phyloP scores from a whole-genome alignment of 2,888 invertebrate genomes.

The Chromoteleia sp. region DNA sequence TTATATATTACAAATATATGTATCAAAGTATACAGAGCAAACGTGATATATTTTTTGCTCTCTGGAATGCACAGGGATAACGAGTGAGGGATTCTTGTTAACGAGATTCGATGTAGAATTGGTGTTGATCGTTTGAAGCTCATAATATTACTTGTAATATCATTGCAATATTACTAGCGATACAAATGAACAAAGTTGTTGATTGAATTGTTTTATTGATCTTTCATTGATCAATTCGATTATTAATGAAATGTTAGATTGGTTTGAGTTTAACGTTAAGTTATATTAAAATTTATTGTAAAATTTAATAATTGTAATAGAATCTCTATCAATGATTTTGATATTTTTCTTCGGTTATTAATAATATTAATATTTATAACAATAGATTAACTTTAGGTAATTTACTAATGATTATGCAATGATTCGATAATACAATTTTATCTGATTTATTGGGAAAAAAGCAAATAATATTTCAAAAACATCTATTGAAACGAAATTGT shows the following conservation, averaged over 20 bases:
- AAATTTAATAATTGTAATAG: background rate
- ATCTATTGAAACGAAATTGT: background rate
- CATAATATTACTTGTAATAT: too few species aligned
- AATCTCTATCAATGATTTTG: background rate
- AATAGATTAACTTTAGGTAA: background rate
- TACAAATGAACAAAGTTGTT: conserved; percentile 4
- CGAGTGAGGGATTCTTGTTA: conserved; percentile 15
- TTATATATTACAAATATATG: conserved; percentile 14
- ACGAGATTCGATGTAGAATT: conserved; percentile 37
- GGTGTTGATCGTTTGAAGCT: conserved; percentile 12
- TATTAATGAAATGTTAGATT: conserved; percentile 22
- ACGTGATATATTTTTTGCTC: conserved; percentile 61
- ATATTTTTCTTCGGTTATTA: background rate
- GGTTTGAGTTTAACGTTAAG: background rate
- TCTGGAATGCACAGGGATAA: conserved; percentile 45
- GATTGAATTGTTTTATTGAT: background rate
- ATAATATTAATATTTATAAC: background rate
- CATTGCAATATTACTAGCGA: conserved; percentile 2
- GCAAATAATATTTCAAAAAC: background rate
- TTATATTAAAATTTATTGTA: background rate
- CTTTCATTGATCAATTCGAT: background rate
- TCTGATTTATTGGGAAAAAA: background rate
- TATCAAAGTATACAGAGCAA: conserved; percentile 40
- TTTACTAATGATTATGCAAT: background rate
- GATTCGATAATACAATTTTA: too few species aligned